Evolutionary conservation across 2,113 vertebrate species (phyloP).

Genomic region (Corydoras sp.): DNA sequence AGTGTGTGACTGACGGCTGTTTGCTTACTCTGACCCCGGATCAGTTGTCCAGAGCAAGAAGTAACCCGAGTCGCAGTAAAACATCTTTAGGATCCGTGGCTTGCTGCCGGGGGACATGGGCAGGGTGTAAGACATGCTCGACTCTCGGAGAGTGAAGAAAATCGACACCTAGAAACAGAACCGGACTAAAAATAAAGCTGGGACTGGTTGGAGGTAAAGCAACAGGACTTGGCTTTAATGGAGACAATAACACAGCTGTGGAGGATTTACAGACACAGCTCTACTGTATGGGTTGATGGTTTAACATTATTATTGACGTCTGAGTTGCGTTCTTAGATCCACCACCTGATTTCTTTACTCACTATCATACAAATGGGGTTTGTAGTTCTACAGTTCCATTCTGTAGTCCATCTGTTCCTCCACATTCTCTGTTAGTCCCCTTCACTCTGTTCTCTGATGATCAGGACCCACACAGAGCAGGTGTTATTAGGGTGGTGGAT

Average conservation of each 20-base stretch:
- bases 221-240: constrained; percentile 6
- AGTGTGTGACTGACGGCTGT: neutral
- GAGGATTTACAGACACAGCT: no score
- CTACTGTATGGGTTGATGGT: no score
- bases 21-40: constrained; percentile 4
- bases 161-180: constrained; percentile 53
- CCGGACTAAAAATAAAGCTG: constrained; percentile 64
- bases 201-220: constrained; percentile 26
- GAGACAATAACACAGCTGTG: neutral
- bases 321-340: no score
- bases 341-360: no score
- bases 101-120: neutral
- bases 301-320: no score
- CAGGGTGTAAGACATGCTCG: constrained; percentile 25
- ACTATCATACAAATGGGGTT: no score
- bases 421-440: no score
- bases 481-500: no score
- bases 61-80: constrained; percentile 23
- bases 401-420: no score
- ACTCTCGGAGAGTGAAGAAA: constrained; percentile 55
- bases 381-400: no score
- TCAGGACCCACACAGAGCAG: no score
- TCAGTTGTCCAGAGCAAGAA: constrained; percentile 4
- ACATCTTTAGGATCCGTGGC: constrained; percentile 38
- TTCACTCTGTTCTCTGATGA: no score